Conservation (phyloP, 1,140 invertebrate species). For the Anoplolepis gracilipes region DNA sequence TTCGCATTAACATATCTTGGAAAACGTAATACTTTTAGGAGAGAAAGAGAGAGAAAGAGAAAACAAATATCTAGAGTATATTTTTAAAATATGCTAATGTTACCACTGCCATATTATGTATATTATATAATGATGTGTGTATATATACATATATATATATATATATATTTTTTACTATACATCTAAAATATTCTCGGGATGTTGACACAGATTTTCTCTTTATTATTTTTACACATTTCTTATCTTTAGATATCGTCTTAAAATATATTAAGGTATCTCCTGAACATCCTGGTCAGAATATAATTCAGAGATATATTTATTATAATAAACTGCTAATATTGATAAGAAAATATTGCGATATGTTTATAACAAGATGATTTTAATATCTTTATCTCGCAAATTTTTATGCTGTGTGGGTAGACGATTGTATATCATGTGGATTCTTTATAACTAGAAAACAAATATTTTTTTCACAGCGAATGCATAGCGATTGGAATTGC, state of each 20-base stretch:
- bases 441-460: neutral
- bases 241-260: neutral
- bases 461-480: neutral
- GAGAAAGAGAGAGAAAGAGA: neutral
- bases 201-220: neutral
- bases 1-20: constrained; percentile 31
- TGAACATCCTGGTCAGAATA: constrained; percentile 1
- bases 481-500: neutral
- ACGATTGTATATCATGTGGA: constrained; percentile 3
- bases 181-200: constrained; percentile 12
- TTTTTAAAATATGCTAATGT: constrained; percentile 47
- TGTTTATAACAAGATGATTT: constrained; percentile 18
- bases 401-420: constrained; percentile 36
- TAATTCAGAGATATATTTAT: neutral
- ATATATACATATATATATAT: constrained; percentile 1
- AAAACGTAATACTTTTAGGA: constrained; percentile 26
- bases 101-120: constrained; percentile 2
- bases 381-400: constrained; percentile 23
- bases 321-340: constrained; percentile 19
- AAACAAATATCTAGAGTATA: constrained; percentile 19
- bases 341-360: constrained; percentile 7
- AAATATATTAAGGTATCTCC: neutral
- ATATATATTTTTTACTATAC: constrained; percentile 39
- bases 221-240: constrained; percentile 34
- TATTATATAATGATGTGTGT: neutral